Percentiles rank a stretch among this genome's conserved stretches.
These are phyloP conservation scores for Entelurus aequoreus DNA, from an alignment of 2,113 vertebrate genomes.

Conservation along the genomic window DNA sequence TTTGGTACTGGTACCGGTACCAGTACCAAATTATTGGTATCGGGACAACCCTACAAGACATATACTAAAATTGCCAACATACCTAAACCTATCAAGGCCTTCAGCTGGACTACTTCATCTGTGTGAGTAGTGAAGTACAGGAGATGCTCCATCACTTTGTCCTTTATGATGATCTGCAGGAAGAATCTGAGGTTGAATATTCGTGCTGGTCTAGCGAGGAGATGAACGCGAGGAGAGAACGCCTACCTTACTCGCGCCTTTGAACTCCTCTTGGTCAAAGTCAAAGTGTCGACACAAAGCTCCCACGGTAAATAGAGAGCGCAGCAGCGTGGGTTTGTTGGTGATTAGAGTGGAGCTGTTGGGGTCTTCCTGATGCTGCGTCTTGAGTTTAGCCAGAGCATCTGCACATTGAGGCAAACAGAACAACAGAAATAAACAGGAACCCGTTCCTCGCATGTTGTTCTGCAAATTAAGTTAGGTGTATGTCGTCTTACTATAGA, in stretches of 20 bases:
- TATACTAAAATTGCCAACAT: conserved; percentile 19
- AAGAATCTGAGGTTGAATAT: neutral
- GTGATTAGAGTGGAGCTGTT: conserved; percentile 82
- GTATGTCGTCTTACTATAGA: conserved; percentile 79
- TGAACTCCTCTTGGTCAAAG: conserved; percentile 96
- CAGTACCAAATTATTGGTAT: no score
- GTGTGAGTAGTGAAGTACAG: conserved; percentile 96
- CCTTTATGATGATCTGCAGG: conserved; percentile 90
- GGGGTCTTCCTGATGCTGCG: conserved; percentile 90
- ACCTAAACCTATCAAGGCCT: conserved; percentile 98
- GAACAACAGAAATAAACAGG: neutral
- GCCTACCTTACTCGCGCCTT: conserved; percentile 91
- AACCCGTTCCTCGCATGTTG: no score
- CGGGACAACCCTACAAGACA: neutral
- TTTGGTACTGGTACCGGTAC: no score
- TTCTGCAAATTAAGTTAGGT: neutral
- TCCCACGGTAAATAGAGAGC: conserved; percentile 95
- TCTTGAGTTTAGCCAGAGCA: conserved; percentile 92
- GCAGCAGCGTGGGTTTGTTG: conserved; percentile 92
- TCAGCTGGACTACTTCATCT: conserved; percentile 96
- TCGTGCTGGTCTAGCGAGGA: neutral
- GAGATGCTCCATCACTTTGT: conserved; percentile 94
- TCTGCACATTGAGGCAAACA: conserved; percentile 61
- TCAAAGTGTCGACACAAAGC: conserved; percentile 96
- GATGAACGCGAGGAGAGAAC: neutral